Evolutionary conservation across 2,113 vertebrate species (phyloP).

Genomic region (Seriola aureovittata): DNA sequence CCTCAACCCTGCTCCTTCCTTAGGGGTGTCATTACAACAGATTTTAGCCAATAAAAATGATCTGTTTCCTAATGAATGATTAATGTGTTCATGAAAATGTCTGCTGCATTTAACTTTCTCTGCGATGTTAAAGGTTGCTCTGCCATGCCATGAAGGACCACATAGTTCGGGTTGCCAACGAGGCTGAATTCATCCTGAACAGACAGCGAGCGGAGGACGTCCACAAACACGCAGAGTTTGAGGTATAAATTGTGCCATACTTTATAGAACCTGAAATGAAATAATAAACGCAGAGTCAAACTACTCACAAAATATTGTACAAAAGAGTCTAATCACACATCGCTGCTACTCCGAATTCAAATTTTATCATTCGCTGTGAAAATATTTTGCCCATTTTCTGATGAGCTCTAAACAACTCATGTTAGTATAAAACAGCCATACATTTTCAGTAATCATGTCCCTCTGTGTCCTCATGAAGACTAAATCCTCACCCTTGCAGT

Average conservation of each 20-base stretch:
- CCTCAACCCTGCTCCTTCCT: background rate
- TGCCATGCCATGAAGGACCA: slow-evolving; percentile 99
- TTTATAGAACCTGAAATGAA: slow-evolving; percentile 4
- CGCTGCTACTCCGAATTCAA: background rate
- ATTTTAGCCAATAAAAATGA: background rate
- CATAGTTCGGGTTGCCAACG: slow-evolving; percentile 97
- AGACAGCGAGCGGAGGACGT: slow-evolving; percentile 97
- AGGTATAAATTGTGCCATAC: slow-evolving; percentile 84
- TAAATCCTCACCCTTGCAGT: slow-evolving; percentile 52
- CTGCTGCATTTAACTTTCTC: slow-evolving; percentile 24
- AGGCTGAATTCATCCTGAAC: slow-evolving; percentile 98
- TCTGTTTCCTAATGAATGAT: slow-evolving; percentile 1
- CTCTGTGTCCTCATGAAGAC: slow-evolving; percentile 67
- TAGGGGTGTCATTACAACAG: background rate
- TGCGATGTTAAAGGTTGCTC: slow-evolving; percentile 86
- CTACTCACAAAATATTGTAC: background rate
- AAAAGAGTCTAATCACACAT: background rate
- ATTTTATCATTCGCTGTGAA: slow-evolving; percentile 14
- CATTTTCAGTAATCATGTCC: slow-evolving; percentile 60
- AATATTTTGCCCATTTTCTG: slow-evolving; percentile 32
- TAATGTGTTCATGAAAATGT: background rate
- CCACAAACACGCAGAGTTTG: slow-evolving; percentile 98
- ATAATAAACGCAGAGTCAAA: background rate
- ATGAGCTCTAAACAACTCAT: slow-evolving; percentile 57
- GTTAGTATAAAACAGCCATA: slow-evolving; percentile 49